Base-by-base conservation (phyloP, 2,113 vertebrate species). In the Colistium nudipinnis region DNA sequence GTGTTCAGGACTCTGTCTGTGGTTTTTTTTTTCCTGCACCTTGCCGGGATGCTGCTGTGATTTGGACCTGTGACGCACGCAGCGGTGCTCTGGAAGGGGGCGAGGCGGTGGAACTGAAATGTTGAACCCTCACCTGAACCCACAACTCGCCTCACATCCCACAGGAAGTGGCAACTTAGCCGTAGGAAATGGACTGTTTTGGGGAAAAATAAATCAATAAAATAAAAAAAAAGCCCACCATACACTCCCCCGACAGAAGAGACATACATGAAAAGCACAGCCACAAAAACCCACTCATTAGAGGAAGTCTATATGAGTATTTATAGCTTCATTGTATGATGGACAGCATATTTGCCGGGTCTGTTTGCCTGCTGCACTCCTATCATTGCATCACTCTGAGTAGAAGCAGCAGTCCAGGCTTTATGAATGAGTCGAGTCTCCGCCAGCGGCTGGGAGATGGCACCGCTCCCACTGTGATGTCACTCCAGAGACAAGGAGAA, bases 401-500 rank as follows among this genome's bases (percentile, higher is more conserved):
- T 56, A 68, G 81, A 85, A 83, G 80, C 84, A 75, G 80, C 53
- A 73, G 84, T 66, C 74, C 62, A 70, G 81, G 70, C 85, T 91
- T 91, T 90, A 89, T 91, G 92, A 93, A 93, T 93, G 92, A 92
- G 90, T 41, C 43, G 63, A 87, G 73, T 90, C 83, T 86, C 74
- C 61, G 76, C 66, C 70, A 85, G 86, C 87, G 83, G 78, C 89
- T 78, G 82, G 62, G 73, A 87, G 87, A 88, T 91, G 89, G 91
- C 87, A 81, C 79, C 0, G 76, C 83, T 90, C 91, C 92, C 85
- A 77, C 63, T 70, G 77, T 93, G 92, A 93, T 92, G 92, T 93
- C 92, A 93, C 87, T 74, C 76, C 62, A 75, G 71, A 81, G 85
- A 86, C 71, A 22, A 64, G 44, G 52, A 84, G 81, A 77, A 84